Evolutionary conservation across 2,888 invertebrate genomes (phyloP).

Genomic region (Resseliella maxima): DNA sequence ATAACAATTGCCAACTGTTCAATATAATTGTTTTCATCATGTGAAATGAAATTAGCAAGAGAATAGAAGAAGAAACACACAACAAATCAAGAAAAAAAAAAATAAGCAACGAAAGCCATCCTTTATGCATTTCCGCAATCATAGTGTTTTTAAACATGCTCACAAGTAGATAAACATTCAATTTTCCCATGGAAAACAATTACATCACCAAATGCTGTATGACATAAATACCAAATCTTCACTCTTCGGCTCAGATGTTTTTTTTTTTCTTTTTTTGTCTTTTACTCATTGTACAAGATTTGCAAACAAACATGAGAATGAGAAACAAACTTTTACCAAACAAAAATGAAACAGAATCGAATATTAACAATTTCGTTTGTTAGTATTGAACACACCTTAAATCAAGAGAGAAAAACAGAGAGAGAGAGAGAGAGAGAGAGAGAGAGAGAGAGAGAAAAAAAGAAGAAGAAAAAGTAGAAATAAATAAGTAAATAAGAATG

Average conservation of each 20-base stretch:
- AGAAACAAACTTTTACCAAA: constrained; percentile 10
- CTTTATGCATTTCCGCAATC: constrained; percentile 43
- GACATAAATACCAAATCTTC: constrained; percentile 51
- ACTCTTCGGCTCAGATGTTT: neutral
- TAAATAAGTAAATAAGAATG: too few relatives aligned
- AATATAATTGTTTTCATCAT: constrained; percentile 13
- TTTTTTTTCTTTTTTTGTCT: neutral
- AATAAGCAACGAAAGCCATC: neutral
- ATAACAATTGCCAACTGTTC: neutral
- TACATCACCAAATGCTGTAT: constrained; percentile 41
- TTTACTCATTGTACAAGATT: too few relatives aligned
- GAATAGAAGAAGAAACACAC: neutral
- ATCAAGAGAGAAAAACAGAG: neutral
- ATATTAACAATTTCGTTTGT: constrained; percentile 37
- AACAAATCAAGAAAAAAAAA: neutral
- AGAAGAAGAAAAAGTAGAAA: too few relatives aligned
- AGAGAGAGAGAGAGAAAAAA: neutral
- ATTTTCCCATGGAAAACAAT: constrained; percentile 32
- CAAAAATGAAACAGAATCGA: constrained; percentile 43
- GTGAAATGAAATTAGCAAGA: neutral
- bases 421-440: neutral
- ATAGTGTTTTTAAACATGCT: neutral
- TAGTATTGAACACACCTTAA: constrained; percentile 24
- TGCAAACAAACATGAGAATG: neutral
- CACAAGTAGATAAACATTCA: constrained; percentile 5